phyloP scores from a whole-genome alignment of 2,113 vertebrate genomes.

The Bungarus multicinctus region DNA sequence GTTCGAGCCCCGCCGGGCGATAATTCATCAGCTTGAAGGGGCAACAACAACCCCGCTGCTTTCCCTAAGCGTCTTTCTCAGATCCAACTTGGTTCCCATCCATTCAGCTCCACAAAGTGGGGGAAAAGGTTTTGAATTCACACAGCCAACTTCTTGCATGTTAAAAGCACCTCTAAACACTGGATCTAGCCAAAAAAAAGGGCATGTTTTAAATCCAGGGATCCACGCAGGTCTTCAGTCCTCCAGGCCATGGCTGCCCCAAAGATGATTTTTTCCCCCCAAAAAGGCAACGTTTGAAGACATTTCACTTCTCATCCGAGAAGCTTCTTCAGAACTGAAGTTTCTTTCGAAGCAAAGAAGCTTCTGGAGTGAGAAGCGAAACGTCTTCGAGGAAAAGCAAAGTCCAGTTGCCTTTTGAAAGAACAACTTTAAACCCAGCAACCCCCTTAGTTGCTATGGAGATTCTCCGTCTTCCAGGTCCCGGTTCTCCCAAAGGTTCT shows the following conservation, averaged over 20 bases:
- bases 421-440: neutral
- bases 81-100: neutral
- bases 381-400: too few relatives aligned
- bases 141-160: neutral
- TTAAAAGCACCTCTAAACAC: neutral
- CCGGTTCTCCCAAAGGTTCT: too few relatives aligned
- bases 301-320: too few relatives aligned
- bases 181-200: neutral
- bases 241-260: neutral
- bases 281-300: neutral
- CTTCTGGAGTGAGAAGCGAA: neutral
- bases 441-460: too few relatives aligned
- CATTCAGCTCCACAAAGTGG: neutral
- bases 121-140: neutral
- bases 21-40: neutral
- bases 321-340: too few relatives aligned
- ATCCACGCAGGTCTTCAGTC: neutral
- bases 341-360: neutral
- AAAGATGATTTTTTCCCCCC: neutral
- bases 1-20: neutral
- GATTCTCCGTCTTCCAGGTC: too few relatives aligned
- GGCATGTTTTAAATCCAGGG: neutral
- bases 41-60: too few relatives aligned
- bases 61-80: neutral
- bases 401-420: neutral